Percentiles rank a stretch among this genome's conserved stretches.
phyloP scores from a whole-genome alignment of 2,888 invertebrate species.

The Maniola hyperantus region DNA sequence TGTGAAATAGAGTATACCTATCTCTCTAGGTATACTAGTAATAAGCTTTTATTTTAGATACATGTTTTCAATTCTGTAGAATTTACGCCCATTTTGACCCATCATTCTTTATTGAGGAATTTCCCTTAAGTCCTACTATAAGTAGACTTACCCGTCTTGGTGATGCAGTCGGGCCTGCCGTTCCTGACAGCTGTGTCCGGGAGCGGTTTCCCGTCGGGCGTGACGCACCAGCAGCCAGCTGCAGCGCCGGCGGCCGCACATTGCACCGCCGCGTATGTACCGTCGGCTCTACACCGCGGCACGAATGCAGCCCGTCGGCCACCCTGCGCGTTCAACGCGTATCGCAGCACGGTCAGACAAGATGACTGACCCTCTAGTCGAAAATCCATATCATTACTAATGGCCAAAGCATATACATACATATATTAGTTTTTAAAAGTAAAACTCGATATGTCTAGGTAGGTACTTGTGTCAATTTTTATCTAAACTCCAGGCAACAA shows the following conservation, averaged over 20 bases:
- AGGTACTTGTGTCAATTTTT: too few species aligned
- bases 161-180: conserved; percentile 86
- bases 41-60: too few species aligned
- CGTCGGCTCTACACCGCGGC: conserved; percentile 92
- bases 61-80: too few species aligned
- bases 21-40: too few species aligned
- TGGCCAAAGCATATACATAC: too few species aligned
- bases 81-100: too few species aligned
- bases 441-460: too few species aligned
- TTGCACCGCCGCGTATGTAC: conserved; percentile 92
- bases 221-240: conserved; percentile 96
- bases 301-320: conserved; percentile 83
- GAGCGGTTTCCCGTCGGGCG: conserved; percentile 90
- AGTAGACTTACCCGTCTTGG: conserved; percentile 63
- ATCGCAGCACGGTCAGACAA: conserved; percentile 71
- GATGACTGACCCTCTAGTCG: conserved; percentile 73
- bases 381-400: conserved; percentile 3
- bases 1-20: too few species aligned
- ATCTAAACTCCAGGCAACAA: too few species aligned
- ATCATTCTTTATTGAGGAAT: too few species aligned
- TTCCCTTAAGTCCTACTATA: neutral
- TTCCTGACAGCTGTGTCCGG: conserved; percentile 90
- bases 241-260: conserved; percentile 90
- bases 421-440: too few species aligned
- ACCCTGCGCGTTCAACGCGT: conserved; percentile 67